A percentile compares a stretch with the other conserved stretches of the same genome.
These are phyloP conservation scores for Falcaria lacertinaria DNA, from an alignment of 2,888 invertebrate genomes.

Conservation along the genomic window DNA sequence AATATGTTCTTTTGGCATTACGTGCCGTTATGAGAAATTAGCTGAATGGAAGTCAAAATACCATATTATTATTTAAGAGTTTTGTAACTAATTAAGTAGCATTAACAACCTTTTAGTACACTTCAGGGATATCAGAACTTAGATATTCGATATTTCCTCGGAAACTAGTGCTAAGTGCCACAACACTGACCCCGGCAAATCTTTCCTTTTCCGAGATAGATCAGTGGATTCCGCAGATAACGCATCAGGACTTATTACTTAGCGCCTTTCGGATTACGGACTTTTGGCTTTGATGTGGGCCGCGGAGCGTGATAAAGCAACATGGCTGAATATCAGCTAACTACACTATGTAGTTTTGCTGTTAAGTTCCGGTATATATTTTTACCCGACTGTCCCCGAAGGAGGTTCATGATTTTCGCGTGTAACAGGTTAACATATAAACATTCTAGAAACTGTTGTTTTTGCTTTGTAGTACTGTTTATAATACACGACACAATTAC, in stretches of 20 bases:
- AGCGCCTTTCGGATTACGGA: conserved; percentile 38
- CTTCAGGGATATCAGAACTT: conserved; percentile 4
- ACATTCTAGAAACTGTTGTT: too few relatives aligned
- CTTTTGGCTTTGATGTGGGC: conserved; percentile 42
- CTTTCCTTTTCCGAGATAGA: conserved; percentile 20
- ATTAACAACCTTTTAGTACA: background rate
- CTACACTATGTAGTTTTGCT: conserved; percentile 22
- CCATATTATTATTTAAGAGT: too few relatives aligned
- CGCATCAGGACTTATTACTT: conserved; percentile 50
- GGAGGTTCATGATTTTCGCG: too few relatives aligned
- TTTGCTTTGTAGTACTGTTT: too few relatives aligned
- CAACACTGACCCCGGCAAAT: conserved; percentile 19
- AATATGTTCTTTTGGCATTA: too few relatives aligned
- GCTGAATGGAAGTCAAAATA: too few relatives aligned
- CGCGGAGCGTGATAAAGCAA: conserved; percentile 34
- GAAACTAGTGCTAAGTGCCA: conserved; percentile 13
- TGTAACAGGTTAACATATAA: too few relatives aligned
- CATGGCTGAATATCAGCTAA: conserved; percentile 30
- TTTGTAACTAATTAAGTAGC: too few relatives aligned
- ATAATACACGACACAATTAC: too few relatives aligned
- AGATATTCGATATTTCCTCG: conserved; percentile 14
- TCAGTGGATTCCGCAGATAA: conserved; percentile 29
- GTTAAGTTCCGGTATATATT: conserved; percentile 10
- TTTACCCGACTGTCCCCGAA: conserved; percentile 12
- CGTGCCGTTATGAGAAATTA: too few relatives aligned